These are phyloP conservation scores for Pristionchus japonicus DNA, from an alignment of 2,888 invertebrate species.

Conservation along the genomic window DNA sequence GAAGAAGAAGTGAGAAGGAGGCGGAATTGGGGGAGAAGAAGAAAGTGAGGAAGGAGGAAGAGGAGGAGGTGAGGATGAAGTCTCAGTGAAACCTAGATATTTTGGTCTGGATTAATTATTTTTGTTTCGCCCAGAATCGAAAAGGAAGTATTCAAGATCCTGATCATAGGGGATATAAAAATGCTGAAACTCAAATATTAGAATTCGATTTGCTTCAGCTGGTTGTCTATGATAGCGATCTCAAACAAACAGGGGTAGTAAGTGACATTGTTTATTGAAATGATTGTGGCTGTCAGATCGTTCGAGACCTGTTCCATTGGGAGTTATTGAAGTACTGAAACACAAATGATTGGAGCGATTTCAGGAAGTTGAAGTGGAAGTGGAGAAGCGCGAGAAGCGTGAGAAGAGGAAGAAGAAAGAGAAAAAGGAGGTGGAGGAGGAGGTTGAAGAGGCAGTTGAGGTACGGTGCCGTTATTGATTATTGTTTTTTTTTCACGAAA, in stretches of 20 bases:
- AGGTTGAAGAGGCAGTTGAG: neutral
- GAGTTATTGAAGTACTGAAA: neutral
- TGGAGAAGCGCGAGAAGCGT: neutral
- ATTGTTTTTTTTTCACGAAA: neutral
- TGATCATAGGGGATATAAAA: too few species aligned
- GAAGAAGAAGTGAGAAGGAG: neutral
- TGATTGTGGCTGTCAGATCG: too few species aligned
- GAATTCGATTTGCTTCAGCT: too few species aligned
- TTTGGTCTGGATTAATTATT: too few species aligned
- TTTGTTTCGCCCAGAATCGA: too few species aligned
- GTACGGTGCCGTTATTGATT: neutral
- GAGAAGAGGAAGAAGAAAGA: too few species aligned
- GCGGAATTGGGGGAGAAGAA: neutral
- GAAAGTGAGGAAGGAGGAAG: slow-evolving; percentile 20
- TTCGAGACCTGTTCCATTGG: neutral
- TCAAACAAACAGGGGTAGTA: too few species aligned
- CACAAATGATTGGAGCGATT: neutral
- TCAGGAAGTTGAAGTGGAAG: neutral
- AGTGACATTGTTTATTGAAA: too few species aligned
- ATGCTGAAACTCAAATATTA: too few species aligned
- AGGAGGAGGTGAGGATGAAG: neutral
- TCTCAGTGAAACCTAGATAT: too few species aligned
- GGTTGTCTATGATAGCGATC: too few species aligned
- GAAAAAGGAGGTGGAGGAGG: neutral
- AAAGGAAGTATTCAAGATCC: neutral